phyloP scores from a whole-genome alignment of 1,140 invertebrate species.

The Drosophila arizonae region DNA sequence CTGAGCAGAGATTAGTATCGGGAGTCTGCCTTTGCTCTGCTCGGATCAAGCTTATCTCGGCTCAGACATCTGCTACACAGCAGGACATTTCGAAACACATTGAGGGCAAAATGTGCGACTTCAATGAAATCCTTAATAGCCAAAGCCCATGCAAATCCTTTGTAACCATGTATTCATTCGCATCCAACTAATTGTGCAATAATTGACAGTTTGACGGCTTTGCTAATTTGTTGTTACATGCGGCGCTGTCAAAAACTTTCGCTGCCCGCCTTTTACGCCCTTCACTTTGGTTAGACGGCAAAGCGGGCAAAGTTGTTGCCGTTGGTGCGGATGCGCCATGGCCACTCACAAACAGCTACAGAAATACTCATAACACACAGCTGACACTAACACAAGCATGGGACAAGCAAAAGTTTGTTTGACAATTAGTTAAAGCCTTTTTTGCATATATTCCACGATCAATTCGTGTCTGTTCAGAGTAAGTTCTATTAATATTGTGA shows the following conservation, averaged over 20 bases:
- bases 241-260: slow-evolving; percentile 73
- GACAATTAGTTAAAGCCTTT: background rate
- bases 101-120: no score
- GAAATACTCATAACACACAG: slow-evolving; percentile 8
- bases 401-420: slow-evolving; percentile 1
- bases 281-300: slow-evolving; percentile 19
- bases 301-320: slow-evolving; percentile 12
- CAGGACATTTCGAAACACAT: no score
- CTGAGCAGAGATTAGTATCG: no score
- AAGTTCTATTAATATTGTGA: no score
- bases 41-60: no score
- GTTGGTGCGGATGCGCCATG: slow-evolving; percentile 6
- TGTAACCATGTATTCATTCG: slow-evolving; percentile 57
- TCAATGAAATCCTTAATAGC: background rate
- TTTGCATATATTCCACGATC: no score
- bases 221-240: slow-evolving; percentile 78
- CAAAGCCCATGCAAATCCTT: background rate
- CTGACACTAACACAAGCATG: slow-evolving; percentile 14
- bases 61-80: no score
- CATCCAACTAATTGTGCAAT: slow-evolving; percentile 67
- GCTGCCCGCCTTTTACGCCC: background rate
- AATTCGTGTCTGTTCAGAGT: no score
- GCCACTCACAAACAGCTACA: slow-evolving; percentile 30
- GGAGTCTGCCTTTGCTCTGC: no score
- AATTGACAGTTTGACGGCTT: slow-evolving; percentile 77